Evolutionary conservation across 2,113 vertebrate species (phyloP), one percentile per base, ranked within the genome.

Genomic region (Gallinago paraguaiae): DNA sequence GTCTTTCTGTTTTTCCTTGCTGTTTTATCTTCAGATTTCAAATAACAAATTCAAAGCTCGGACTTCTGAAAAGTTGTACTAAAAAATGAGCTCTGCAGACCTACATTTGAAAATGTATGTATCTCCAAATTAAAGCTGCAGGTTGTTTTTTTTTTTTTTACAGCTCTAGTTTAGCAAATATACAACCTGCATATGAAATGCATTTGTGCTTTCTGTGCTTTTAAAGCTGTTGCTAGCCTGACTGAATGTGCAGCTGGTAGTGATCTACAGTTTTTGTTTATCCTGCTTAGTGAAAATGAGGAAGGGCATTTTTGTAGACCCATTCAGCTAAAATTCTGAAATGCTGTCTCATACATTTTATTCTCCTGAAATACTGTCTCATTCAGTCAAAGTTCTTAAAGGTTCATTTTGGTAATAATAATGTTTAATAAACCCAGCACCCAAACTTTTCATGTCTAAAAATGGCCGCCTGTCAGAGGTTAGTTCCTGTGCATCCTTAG

Each of bases 191-290:
- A 6, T 50, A 68, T 59, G 74, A 94, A 93, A 90, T 50, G 25
- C 4, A 15, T 54, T 72, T 56, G 31, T 90, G 46, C 13, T 86
- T 86, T 86, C 56, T 76, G 27, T 74, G 39, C 8, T 94, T 89
- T 84, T 68, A 61, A 84, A 95, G 50, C 68, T 82, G 46, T 54
- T 92, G 48, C 82, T 86, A 92, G 67, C 13, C 19, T 82, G 51
- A 80, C 59, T 90, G 75, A 76, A 63, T 61, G 35, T 91, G 94
- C 82, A 95, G 90, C 83, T 96, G 95, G 45, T 50, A 93, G 70
- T 37, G 59, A 96, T 89, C 85, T 95, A 71, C 56, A 92, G 84
- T 92, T 94, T 88, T 61, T 95, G 83, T 94, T 94, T 93, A 95
- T 93, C 79, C 88, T 95, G 45, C 81, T 92, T 81, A 78, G 70